These are phyloP conservation scores for Chaitophorus viminalis DNA, from an alignment of 2,888 invertebrate species.

Conservation along the genomic window DNA sequence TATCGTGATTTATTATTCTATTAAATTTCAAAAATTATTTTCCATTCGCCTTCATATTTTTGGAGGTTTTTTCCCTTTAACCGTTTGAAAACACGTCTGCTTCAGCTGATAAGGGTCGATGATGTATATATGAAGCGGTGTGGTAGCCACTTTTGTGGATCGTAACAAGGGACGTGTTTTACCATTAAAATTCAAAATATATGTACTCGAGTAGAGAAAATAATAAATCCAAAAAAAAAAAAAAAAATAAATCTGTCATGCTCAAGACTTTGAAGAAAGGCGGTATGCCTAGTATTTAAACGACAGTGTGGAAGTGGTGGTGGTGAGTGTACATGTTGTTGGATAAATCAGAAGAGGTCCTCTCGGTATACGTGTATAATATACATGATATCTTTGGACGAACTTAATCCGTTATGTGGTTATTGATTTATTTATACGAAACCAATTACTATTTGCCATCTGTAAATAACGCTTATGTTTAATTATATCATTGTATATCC, in stretches of 20 bases:
- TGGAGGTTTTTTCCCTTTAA: not conserved
- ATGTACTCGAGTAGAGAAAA: not conserved
- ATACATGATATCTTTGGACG: not conserved
- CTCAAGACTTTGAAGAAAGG: not conserved
- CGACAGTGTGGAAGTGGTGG: too few relatives aligned
- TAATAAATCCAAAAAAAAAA: not conserved
- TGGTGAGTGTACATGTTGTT: too few relatives aligned
- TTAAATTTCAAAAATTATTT: constrained; percentile 15
- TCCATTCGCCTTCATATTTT: constrained; percentile 1
- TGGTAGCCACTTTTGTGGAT: not conserved
- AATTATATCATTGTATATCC: not conserved
- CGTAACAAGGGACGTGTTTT: not conserved
- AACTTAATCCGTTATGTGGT: not conserved
- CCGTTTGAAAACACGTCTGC: not conserved
- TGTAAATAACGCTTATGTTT: not conserved
- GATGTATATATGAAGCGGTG: not conserved
- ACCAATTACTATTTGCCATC: not conserved
- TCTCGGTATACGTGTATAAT: not conserved
- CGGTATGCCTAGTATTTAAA: not conserved
- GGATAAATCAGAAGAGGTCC: too few relatives aligned
- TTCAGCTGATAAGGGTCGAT: constrained; percentile 20
- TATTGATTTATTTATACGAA: not conserved
- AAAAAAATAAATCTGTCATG: constrained; percentile 27
- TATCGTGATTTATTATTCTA: constrained; percentile 27
- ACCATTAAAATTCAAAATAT: constrained; percentile 17